These are phyloP conservation scores for Drosophila bocki DNA, from an alignment of 1,140 invertebrate genomes.

Conservation along the genomic window DNA sequence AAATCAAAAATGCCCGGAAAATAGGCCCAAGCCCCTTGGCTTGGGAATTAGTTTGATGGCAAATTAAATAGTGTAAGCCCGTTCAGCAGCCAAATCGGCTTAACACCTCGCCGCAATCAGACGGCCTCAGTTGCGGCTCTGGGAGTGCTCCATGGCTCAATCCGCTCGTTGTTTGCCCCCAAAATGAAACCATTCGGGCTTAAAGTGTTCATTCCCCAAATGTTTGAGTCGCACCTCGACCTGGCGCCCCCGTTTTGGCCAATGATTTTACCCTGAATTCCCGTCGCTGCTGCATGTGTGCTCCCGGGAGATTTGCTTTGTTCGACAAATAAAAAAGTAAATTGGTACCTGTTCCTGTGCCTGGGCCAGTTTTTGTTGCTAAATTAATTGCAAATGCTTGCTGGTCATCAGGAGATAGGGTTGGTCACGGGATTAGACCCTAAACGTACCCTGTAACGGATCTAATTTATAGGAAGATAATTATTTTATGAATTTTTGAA, in stretches of 20 bases:
- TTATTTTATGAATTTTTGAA: no score
- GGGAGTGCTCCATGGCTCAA: conserved; percentile 16
- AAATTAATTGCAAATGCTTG: conserved; percentile 47
- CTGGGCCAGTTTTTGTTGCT: conserved; percentile 8
- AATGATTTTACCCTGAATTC: conserved; percentile 1
- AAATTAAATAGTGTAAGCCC: conserved; percentile 39
- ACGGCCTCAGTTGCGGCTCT: conserved; percentile 1
- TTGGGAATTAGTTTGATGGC: conserved; percentile 6
- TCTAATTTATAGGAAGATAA: no score
- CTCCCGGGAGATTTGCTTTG: conserved; percentile 36
- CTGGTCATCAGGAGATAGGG: conserved; percentile 16
- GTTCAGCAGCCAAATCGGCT: conserved; percentile 39
- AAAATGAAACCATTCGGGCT: conserved; percentile 41
- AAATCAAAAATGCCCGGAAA: not conserved
- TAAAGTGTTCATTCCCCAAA: conserved; percentile 53
- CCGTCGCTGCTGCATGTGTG: conserved; percentile 27
- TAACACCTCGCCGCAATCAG: conserved; percentile 41
- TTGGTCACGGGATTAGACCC: not conserved
- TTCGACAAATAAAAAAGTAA: conserved; percentile 36
- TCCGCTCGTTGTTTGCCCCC: conserved; percentile 16
- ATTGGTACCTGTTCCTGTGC: conserved; percentile 1
- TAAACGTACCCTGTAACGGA: conserved; percentile 9
- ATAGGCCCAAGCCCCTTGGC: not conserved
- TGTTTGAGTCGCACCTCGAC: conserved; percentile 37
- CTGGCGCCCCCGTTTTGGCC: not conserved